Conservation (phyloP, 1,140 invertebrate species). For the Acromyrmex echinatior region DNA sequence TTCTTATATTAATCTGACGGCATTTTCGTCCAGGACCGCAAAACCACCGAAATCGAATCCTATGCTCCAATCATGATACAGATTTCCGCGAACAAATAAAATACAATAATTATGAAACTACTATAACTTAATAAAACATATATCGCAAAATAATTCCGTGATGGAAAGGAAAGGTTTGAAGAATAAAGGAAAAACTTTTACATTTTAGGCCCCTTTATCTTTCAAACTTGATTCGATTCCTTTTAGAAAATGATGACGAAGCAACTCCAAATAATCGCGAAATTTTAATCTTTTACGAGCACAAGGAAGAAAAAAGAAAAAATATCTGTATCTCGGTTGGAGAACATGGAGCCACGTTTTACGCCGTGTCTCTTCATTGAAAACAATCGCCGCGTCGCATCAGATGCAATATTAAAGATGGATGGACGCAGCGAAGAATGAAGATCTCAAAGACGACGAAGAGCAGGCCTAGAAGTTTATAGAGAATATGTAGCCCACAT, state of each 20-base stretch:
- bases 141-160: conserved; percentile 1
- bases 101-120: neutral
- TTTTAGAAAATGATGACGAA: conserved; percentile 14
- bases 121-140: neutral
- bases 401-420: conserved; percentile 39
- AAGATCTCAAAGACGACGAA: conserved; percentile 76
- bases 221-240: conserved; percentile 38
- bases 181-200: conserved; percentile 40
- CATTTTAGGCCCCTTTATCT: conserved; percentile 46
- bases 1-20: conserved; percentile 74
- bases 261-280: neutral
- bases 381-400: conserved; percentile 44
- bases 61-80: conserved; percentile 63
- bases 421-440: conserved; percentile 55
- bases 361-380: conserved; percentile 70
- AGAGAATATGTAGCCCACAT: conserved; percentile 70
- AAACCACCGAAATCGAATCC: conserved; percentile 48
- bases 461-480: conserved; percentile 78
- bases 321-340: conserved; percentile 49
- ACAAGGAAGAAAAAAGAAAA: neutral
- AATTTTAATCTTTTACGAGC: conserved; percentile 40
- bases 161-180: conserved; percentile 10
- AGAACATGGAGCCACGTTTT: conserved; percentile 68
- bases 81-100: neutral
- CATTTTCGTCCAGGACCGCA: conserved; percentile 66